Percentiles rank a stretch among this genome's conserved stretches.
These are phyloP conservation scores for Endotricha flammealis DNA, from an alignment of 2,888 invertebrate species.

Conservation along the genomic window DNA sequence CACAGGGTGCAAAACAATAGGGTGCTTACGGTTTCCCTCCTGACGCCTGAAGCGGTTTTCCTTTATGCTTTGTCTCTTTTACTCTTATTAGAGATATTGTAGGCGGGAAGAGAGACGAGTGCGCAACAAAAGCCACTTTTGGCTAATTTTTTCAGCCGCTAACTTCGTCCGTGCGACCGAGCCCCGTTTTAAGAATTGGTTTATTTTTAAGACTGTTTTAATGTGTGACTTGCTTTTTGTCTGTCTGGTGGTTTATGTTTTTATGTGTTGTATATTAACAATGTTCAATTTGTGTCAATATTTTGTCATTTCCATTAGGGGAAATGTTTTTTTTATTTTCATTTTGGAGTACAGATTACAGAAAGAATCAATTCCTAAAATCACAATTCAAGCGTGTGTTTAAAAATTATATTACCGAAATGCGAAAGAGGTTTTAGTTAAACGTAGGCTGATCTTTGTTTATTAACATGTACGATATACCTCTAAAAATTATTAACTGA, in stretches of 20 bases:
- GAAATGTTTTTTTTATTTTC: no score
- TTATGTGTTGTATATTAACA: no score
- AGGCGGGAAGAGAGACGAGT: constrained; percentile 38
- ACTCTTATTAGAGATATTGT: constrained; percentile 20
- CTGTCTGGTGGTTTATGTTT: background rate
- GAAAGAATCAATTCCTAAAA: no score
- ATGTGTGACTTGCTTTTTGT: constrained; percentile 1
- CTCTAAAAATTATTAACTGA: no score
- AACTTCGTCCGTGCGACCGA: constrained; percentile 41
- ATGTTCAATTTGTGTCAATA: no score
- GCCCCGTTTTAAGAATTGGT: constrained; percentile 38
- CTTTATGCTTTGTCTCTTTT: constrained; percentile 40
- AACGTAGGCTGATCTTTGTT: no score
- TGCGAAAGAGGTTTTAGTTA: no score
- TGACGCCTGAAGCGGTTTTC: constrained; percentile 65
- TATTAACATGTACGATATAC: no score
- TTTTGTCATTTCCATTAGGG: no score
- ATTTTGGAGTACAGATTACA: no score
- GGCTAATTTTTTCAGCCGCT: constrained; percentile 69
- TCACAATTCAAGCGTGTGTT: no score
- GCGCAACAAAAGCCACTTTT: constrained; percentile 61
- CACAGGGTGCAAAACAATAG: constrained; percentile 71
- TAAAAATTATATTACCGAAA: no score
- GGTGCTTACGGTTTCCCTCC: constrained; percentile 69
- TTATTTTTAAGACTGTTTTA: constrained; percentile 31